Evolutionary conservation across 2,797 vertebrate species (phyloP).

Genomic region (Sebastes itinus): DNA sequence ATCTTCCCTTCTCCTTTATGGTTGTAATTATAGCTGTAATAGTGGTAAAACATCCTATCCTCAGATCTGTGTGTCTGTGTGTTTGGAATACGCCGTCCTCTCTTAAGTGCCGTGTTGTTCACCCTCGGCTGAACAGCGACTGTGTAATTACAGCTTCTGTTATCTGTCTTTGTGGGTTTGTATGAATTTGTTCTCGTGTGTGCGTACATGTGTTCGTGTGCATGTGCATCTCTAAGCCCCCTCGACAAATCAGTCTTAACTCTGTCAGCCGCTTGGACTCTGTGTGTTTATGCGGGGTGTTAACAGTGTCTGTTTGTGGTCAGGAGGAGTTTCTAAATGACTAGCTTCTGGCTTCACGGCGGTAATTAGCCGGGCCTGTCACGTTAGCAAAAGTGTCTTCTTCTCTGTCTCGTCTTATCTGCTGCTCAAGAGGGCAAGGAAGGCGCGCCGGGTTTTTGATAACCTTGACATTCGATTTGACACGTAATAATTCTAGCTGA

Average conservation of each 20-base stretch:
- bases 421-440: slow-evolving; percentile 9
- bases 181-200: slow-evolving; percentile 18
- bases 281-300: not conserved
- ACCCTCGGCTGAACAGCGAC: slow-evolving; percentile 49
- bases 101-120: slow-evolving; percentile 36
- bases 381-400: slow-evolving; percentile 22
- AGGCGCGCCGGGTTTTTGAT: not conserved
- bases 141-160: slow-evolving; percentile 63
- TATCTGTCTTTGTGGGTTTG: slow-evolving; percentile 53
- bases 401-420: slow-evolving; percentile 24
- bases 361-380: slow-evolving; percentile 43
- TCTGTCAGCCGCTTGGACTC: slow-evolving; percentile 17
- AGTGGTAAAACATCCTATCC: slow-evolving; percentile 33
- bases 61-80: slow-evolving; percentile 40
- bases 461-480: slow-evolving; percentile 4
- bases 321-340: slow-evolving; percentile 39
- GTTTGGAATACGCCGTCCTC: slow-evolving; percentile 33
- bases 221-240: slow-evolving; percentile 24
- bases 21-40: slow-evolving; percentile 54
- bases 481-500: slow-evolving; percentile 7
- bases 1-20: slow-evolving; percentile 35
- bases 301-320: slow-evolving; percentile 21
- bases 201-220: not conserved
- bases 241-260: slow-evolving; percentile 48
- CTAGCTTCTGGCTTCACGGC: slow-evolving; percentile 12